phyloP scores from a whole-genome alignment of 2,888 invertebrate genomes.

The Himalopsyche japonica region DNA sequence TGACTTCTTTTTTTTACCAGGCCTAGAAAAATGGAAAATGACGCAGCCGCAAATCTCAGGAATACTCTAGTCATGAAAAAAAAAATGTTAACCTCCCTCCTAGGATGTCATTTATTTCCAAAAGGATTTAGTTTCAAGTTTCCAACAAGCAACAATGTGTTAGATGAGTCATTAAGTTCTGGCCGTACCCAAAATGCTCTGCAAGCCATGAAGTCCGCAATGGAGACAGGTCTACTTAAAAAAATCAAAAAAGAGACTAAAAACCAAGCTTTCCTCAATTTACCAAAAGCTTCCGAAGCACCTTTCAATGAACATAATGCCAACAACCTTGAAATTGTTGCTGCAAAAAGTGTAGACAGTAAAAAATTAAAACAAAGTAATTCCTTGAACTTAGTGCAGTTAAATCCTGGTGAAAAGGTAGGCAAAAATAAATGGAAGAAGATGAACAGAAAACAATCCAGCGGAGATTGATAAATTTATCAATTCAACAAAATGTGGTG shows the following conservation, averaged over 20 bases:
- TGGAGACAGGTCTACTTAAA: constrained; percentile 52
- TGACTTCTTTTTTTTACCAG: constrained; percentile 36
- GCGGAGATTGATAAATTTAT: background rate
- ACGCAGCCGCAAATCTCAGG: constrained; percentile 53
- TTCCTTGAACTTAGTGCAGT: background rate
- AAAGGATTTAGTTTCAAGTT: constrained; percentile 70
- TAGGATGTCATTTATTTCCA: constrained; percentile 68
- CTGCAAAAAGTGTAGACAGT: background rate
- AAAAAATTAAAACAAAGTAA: background rate
- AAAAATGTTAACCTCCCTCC: constrained; percentile 56
- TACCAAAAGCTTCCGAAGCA: constrained; percentile 42
- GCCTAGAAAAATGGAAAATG: constrained; percentile 44
- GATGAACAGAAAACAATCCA: constrained; percentile 21
- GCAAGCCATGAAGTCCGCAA: constrained; percentile 56
- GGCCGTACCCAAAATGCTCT: constrained; percentile 50
- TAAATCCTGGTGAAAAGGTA: constrained; percentile 10
- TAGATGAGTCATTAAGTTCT: constrained; percentile 42
- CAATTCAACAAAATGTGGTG: too few relatives aligned
- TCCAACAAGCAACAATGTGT: constrained; percentile 53
- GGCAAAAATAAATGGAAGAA: constrained; percentile 40
- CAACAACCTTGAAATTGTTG: background rate
- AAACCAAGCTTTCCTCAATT: constrained; percentile 51
- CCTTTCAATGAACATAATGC: background rate
- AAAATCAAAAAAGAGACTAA: constrained; percentile 55
- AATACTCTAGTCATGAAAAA: constrained; percentile 56